Evolutionary conservation across 2,888 invertebrate genomes (phyloP).

Genomic region (Cenopis cana): DNA sequence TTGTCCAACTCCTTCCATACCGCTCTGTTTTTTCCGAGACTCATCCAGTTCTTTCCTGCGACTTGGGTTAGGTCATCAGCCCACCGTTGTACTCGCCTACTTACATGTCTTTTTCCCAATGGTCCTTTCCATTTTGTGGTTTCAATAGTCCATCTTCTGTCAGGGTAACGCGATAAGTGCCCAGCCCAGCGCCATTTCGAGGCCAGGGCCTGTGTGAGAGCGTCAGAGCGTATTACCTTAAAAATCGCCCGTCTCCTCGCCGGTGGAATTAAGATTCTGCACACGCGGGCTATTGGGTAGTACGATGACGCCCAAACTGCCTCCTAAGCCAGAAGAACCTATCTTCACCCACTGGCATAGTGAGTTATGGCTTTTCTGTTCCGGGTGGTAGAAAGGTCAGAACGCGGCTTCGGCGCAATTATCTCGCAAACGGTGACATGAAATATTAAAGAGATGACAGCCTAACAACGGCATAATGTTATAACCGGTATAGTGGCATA

Average conservation of each 20-base stretch:
- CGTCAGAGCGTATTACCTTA: neutral
- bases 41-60: too few relatives aligned
- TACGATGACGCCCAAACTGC: neutral
- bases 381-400: neutral
- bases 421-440: constrained; percentile 13
- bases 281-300: neutral
- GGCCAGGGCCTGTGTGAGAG: too few relatives aligned
- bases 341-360: neutral
- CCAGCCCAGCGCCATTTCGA: too few relatives aligned
- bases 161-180: too few relatives aligned
- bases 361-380: neutral
- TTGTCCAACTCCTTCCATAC: too few relatives aligned
- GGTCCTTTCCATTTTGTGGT: too few relatives aligned
- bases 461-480: neutral
- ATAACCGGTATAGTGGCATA: neutral
- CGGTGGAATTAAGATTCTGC: constrained; percentile 12
- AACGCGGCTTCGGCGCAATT: neutral
- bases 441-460: constrained; percentile 10
- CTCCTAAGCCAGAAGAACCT: neutral
- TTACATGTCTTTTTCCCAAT: too few relatives aligned
- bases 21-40: too few relatives aligned
- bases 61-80: too few relatives aligned
- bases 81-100: too few relatives aligned
- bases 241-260: neutral
- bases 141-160: too few relatives aligned